Base-by-base conservation (phyloP, 1,140 invertebrate genomes). In the Drosophila arawakana region DNA sequence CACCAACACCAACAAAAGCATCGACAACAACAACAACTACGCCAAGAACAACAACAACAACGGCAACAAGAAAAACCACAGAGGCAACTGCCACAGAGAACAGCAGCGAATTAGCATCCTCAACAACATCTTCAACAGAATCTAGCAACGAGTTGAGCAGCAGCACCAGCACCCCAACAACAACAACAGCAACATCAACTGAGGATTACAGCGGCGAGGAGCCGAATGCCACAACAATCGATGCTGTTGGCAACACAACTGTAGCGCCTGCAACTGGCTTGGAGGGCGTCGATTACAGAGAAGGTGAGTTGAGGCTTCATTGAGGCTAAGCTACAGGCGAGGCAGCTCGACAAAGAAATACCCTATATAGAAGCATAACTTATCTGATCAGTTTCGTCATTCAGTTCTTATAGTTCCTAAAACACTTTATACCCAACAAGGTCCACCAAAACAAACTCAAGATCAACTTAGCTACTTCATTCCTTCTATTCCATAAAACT, bases 271-370 rank as follows among this genome's bases (percentile, higher is more conserved):
- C 80, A 25, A 86, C 75, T 60, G 71, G 81, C 67, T 62, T 91
- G 70, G 83, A 89, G 63, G 89, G 92, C 79, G 78, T 92, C 70
- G 91, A 92, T 78, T 92, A 92, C 79, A 79, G 75, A 58, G 91
- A 92, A 84, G 83, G 92, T 92, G 67, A 92, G 83, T 89, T 37
- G 13, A 43, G 10, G 35, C 43, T 37, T 15, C 50, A 68, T 47
- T 25, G 43, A 55, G 8, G 30, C 35, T n/a, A 35, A 7, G 8
- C 35, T 44, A 43, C 13, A 59, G 9, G 7, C 13, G 44, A 21
- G 15, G 5, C 13, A 9, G 37, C 54, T 39, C 18, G 10, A 57
- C 54, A 41, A 7, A 1, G 6, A 57, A 5, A 1, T 43, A n/a
- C 54, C 34, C 15, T 15, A 15, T n/a, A n/a, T n/a, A 15, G 15